Base-by-base conservation (phyloP, 2,113 vertebrate genomes). In the Rhadina sibilatrix region DNA sequence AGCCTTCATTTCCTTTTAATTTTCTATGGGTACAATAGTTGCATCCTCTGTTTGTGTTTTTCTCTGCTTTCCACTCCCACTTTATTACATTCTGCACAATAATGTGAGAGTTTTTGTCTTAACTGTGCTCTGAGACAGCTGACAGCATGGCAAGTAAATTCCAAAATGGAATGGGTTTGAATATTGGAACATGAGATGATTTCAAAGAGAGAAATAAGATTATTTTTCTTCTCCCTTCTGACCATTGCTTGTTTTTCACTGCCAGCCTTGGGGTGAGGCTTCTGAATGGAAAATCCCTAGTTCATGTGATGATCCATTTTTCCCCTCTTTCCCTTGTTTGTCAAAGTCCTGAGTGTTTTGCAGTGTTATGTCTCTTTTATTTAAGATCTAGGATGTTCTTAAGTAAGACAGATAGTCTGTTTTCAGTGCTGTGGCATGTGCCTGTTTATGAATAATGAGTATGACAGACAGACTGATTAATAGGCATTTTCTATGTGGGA, bases 331-430 rank as follows among this genome's bases (percentile, higher is more conserved):
- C 16, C 15, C 42, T 31, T 44, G 31, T 86, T 91, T 94, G 40
- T 54, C 14, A 46, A 74, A 95, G 65, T 42, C 40, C 66, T 50
- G 70, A 74, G 33, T 12, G 5, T 61, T 52, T 68, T 68, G 20
- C 37, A 37, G 19, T 77, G 42, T 83, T 93, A 24, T n/a, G 42
- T 87, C 61, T 54, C 61, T 61, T 89, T 95, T 57, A 78, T 95
- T 93, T 64, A 84, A 71, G 96, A 71, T 78, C 75, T 66, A 53
- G 79, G 61, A 57, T 64, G 76, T 53, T 63, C 54, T 79, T 84
- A 56, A 95, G 92, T 79, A 92, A 97, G 94, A 97, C 17, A 79
- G 92, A 94, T 85, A 63, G 74, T 83, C 63, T 85, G 52, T 92
- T 89, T 83, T 57, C 59, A 63, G 75, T 35, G 40, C 53, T 81